A percentile compares a stretch with the other conserved stretches of the same genome.
Evolutionary conservation across 2,797 vertebrate genomes (phyloP).

Genomic region (Carduelis carduelis): DNA sequence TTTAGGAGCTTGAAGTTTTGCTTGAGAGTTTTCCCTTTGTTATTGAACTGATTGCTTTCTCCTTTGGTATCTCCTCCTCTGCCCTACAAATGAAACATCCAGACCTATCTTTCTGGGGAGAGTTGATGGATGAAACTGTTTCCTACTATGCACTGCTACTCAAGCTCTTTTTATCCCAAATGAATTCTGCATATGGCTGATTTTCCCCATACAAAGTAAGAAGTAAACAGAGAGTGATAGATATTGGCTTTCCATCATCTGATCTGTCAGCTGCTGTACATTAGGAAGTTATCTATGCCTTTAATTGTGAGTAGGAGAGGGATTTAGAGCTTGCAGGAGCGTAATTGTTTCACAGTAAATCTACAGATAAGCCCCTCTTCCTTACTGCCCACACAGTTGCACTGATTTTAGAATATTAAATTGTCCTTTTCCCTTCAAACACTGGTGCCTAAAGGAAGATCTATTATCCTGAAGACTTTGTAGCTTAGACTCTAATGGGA

Average conservation of each 20-base stretch:
- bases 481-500: neutral
- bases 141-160: neutral
- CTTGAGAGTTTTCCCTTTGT: neutral
- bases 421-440: neutral
- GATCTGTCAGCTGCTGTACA: conserved; percentile 27
- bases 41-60: neutral
- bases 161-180: conserved; percentile 8
- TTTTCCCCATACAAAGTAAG: neutral
- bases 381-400: neutral
- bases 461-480: neutral
- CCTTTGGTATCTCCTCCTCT: neutral
- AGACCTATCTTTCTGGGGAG: neutral
- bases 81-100: neutral
- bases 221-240: conserved; percentile 44
- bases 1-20: neutral
- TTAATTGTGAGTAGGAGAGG: conserved; percentile 56
- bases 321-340: conserved; percentile 27
- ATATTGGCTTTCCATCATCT: conserved; percentile 42
- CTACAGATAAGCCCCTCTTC: conserved; percentile 7
- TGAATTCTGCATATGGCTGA: neutral
- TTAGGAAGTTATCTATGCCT: conserved; percentile 55
- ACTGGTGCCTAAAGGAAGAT: neutral
- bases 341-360: conserved; percentile 17
- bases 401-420: conserved; percentile 18
- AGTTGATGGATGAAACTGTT: neutral